Evolutionary conservation across 2,888 invertebrate genomes (phyloP).

Genomic region (Lycaena phlaeas): DNA sequence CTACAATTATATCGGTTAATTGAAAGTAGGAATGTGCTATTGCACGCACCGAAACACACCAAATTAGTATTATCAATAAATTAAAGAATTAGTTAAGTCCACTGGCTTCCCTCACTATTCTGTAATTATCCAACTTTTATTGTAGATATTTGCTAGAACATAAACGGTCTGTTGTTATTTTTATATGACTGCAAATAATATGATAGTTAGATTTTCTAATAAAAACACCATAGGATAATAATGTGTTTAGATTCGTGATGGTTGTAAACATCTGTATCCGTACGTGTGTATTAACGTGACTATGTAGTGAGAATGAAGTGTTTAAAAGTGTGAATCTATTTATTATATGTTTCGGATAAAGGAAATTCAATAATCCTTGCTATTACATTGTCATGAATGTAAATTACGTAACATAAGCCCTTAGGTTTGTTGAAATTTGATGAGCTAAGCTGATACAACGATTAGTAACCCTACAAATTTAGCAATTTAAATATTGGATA

Average conservation of each 20-base stretch:
- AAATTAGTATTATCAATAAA: conserved; percentile 50
- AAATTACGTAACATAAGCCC: conserved; percentile 23
- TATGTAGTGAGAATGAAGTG: conserved; percentile 17
- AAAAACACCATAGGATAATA: conserved; percentile 56
- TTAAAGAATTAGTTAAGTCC: conserved; percentile 47
- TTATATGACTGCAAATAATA: conserved; percentile 67
- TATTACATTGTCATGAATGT: conserved; percentile 19
- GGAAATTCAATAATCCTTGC: conserved; percentile 13
- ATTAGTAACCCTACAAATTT: conserved; percentile 35
- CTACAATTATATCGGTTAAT: conserved; percentile 43
- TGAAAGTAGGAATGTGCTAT: conserved; percentile 65
- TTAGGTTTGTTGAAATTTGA: conserved; percentile 35
- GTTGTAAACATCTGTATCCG: conserved; percentile 15
- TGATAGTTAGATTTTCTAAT: conserved; percentile 65
- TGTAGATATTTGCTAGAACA: conserved; percentile 64
- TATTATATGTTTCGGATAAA: conserved; percentile 20
- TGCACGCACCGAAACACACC: conserved; percentile 68
- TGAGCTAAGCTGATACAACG: conserved; percentile 61
- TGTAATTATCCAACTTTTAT: conserved; percentile 51
- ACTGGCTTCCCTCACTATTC: conserved; percentile 56
- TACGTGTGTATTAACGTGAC: neutral
- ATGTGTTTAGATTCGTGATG: conserved; percentile 27
- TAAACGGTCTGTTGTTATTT: conserved; percentile 67
- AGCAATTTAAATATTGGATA: conserved; percentile 26
- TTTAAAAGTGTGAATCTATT: conserved; percentile 6